A percentile compares a stretch with the other conserved stretches of the same genome.
These are phyloP conservation scores for Rhaphigaster nebulosa DNA, from an alignment of 2,888 invertebrate genomes.

Conservation along the genomic window DNA sequence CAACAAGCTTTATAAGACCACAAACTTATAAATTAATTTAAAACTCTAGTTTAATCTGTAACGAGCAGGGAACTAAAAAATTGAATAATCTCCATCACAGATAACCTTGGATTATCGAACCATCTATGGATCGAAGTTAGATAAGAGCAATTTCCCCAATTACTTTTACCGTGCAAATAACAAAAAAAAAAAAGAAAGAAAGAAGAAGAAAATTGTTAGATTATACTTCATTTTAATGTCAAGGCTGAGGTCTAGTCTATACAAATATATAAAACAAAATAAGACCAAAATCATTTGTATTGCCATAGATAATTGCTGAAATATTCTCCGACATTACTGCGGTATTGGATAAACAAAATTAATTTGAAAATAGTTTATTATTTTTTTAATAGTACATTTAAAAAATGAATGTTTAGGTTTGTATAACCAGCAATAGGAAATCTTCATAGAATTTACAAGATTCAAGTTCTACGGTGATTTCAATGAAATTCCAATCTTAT, in stretches of 20 bases:
- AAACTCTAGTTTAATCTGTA: not conserved
- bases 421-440: no score
- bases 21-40: not conserved
- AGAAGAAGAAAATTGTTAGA: not conserved
- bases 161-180: not conserved
- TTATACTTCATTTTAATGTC: not conserved
- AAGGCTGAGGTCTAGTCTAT: not conserved
- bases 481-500: no score
- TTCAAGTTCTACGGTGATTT: no score
- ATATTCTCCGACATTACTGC: no score
- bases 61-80: not conserved
- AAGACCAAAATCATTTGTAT: not conserved
- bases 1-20: not conserved
- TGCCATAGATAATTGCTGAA: not conserved
- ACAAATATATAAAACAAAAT: not conserved
- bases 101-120: not conserved
- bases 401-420: no score
- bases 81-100: not conserved
- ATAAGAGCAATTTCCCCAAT: slow-evolving; percentile 4
- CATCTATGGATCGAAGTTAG: not conserved
- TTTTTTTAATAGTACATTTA: no score
- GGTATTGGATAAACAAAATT: no score
- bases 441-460: no score
- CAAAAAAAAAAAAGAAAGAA: not conserved
- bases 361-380: no score